phyloP scores from a whole-genome alignment of 2,113 vertebrate genomes.

The Garra rufa region DNA sequence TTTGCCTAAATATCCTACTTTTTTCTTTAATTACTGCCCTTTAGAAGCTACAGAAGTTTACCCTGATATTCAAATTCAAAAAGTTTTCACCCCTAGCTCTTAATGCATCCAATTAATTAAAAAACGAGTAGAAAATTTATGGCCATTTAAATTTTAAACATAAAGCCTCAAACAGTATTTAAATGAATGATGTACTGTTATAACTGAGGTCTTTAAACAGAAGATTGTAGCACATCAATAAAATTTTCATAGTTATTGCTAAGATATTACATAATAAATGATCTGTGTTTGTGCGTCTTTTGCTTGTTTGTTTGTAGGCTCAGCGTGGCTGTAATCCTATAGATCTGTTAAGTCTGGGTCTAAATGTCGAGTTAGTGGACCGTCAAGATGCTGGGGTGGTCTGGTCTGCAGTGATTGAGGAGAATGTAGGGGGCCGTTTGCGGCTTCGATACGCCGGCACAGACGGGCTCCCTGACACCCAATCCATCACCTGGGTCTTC shows the following conservation, averaged over 20 bases:
- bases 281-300: not conserved
- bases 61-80: too few relatives aligned
- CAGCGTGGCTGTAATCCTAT: constrained; percentile 90
- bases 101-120: too few relatives aligned
- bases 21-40: too few relatives aligned
- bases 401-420: constrained; percentile 89
- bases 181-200: not conserved
- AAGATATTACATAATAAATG: not conserved
- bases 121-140: not conserved
- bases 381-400: constrained; percentile 75
- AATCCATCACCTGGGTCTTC: constrained; percentile 88
- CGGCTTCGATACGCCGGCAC: constrained; percentile 86
- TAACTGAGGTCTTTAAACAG: not conserved
- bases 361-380: constrained; percentile 89
- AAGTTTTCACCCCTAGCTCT: too few relatives aligned
- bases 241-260: not conserved
- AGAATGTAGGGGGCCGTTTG: constrained; percentile 91
- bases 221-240: not conserved
- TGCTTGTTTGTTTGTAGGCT: constrained; percentile 74
- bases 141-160: not conserved
- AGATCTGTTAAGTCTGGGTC: constrained; percentile 89
- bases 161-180: not conserved
- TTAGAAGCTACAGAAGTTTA: too few relatives aligned
- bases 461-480: constrained; percentile 77
- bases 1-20: too few relatives aligned